Evolutionary conservation across 2,113 vertebrate species (phyloP).

Genomic region (Grammomys dolichurus): DNA sequence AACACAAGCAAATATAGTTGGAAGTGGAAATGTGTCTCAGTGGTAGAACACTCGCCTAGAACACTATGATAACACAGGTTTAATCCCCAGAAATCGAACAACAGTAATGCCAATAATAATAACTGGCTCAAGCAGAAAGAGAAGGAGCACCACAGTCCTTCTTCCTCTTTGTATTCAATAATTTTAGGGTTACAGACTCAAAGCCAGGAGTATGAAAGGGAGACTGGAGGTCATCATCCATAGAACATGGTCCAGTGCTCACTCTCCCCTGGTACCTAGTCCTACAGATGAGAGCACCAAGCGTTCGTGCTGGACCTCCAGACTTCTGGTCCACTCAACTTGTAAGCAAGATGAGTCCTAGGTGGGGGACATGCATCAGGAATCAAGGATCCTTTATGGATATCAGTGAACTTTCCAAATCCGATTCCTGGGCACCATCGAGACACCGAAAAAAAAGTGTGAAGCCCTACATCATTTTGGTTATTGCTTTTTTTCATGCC

Average conservation of each 20-base stretch:
- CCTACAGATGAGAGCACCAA: background rate
- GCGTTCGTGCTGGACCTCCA: background rate
- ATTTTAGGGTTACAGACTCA: background rate
- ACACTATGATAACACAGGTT: background rate
- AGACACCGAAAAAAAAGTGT: conserved; percentile 41
- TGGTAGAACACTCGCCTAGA: background rate
- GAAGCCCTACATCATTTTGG: conserved; percentile 49
- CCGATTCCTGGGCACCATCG: conserved; percentile 21
- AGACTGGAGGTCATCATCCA: background rate
- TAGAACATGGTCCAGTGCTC: background rate
- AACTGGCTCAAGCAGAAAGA: background rate
- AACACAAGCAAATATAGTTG: background rate
- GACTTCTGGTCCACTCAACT: background rate
- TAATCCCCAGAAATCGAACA: background rate
- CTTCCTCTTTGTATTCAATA: background rate
- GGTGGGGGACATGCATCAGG: background rate
- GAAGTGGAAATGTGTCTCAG: background rate
- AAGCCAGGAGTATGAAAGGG: background rate
- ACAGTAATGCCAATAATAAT: too few species aligned
- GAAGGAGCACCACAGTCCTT: background rate
- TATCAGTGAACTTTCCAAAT: conserved; percentile 43
- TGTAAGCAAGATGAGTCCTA: fast-evolving
- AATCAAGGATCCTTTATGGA: background rate
- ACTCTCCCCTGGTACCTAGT: background rate
- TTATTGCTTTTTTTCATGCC: conserved; percentile 59